These are phyloP conservation scores for Orientallactaga sibirica DNA, from an alignment of 2,797 vertebrate genomes.

Conservation along the genomic window DNA sequence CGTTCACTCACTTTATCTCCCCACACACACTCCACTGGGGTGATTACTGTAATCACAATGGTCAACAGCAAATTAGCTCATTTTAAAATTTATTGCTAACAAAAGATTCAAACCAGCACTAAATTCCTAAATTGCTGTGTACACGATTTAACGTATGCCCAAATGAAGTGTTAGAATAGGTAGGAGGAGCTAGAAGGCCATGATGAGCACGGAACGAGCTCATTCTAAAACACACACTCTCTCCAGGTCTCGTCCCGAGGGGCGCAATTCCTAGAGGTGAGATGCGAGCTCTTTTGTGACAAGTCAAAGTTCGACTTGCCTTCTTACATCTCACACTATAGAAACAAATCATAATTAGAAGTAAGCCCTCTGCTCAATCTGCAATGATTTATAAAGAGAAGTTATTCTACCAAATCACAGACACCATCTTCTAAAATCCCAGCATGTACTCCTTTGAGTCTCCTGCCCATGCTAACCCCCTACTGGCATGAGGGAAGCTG, in stretches of 20 bases:
- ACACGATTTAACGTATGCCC: conserved; percentile 41
- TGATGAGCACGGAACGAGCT: neutral
- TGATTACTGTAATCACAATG: conserved; percentile 81
- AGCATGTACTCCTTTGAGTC: neutral
- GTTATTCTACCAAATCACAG: neutral
- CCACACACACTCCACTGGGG: conserved; percentile 69
- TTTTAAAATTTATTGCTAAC: conserved; percentile 80
- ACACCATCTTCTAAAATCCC: neutral
- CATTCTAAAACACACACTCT: neutral
- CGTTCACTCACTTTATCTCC: conserved; percentile 82
- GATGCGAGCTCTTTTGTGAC: neutral
- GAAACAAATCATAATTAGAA: neutral
- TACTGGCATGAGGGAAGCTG: neutral
- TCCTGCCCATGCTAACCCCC: neutral
- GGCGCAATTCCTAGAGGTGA: neutral
- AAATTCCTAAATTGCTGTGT: conserved; percentile 71
- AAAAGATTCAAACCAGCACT: conserved; percentile 76
- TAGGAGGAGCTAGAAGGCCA: neutral
- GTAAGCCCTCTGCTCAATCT: neutral
- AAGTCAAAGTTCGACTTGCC: conserved; percentile 30
- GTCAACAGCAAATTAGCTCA: conserved; percentile 84
- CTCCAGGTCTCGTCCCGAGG: neutral
- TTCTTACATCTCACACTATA: neutral
- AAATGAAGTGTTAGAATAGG: neutral
- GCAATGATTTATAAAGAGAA: conserved; percentile 54